Percentiles rank a stretch among this genome's conserved stretches.
phyloP scores from a whole-genome alignment of 1,140 invertebrate species.

The Neodiprion pinetum region DNA sequence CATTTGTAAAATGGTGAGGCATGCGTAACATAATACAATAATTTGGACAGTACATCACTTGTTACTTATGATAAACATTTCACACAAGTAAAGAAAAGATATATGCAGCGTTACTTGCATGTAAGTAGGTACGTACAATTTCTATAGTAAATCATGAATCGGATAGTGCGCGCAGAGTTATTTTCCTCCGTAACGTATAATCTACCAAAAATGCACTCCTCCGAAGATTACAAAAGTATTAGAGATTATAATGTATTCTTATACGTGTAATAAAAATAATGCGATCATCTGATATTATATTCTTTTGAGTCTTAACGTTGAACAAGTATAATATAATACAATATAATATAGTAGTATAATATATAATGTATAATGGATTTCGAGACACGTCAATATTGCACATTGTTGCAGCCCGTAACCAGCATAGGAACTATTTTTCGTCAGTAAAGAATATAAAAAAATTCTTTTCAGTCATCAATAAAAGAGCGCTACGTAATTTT shows the following conservation, averaged over 20 bases:
- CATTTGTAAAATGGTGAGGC: slow-evolving; percentile 30
- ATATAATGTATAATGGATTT: too few relatives aligned
- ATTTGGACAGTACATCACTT: not conserved
- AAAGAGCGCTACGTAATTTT: not conserved
- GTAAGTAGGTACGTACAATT: too few relatives aligned
- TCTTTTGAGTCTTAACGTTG: too few relatives aligned
- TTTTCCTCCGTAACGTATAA: not conserved
- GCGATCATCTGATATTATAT: not conserved
- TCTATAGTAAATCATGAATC: not conserved
- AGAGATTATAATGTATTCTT: not conserved
- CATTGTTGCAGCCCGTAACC: slow-evolving; percentile 12
- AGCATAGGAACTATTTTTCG: not conserved
- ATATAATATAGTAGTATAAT: too few relatives aligned
- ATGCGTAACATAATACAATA: not conserved
- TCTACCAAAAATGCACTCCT: not conserved
- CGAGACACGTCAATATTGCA: not conserved
- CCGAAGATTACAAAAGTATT: not conserved
- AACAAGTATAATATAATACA: too few relatives aligned
- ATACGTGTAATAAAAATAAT: not conserved
- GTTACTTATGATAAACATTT: too few relatives aligned
- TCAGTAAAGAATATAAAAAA: not conserved
- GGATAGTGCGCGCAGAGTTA: not conserved
- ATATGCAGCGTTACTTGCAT: slow-evolving; percentile 24
- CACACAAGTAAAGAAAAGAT: slow-evolving; percentile 19
- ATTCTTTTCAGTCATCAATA: not conserved